Evolutionary conservation across 2,797 vertebrate species (phyloP).

Genomic region (Poeciliopsis paucimaculata): DNA sequence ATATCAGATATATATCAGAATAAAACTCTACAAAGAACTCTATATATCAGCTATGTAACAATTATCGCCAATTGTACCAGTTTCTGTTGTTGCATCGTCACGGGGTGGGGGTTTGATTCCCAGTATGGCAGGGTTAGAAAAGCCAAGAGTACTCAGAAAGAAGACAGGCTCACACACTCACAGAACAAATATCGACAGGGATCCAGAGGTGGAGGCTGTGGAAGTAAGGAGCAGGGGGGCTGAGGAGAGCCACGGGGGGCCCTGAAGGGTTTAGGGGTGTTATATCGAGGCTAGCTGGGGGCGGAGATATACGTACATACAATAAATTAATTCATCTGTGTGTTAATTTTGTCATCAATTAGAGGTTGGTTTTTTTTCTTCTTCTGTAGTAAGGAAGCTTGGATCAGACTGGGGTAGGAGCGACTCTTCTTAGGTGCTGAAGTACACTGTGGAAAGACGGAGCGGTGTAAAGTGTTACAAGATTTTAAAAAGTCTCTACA

Average conservation of each 20-base stretch:
- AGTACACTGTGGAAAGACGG: constrained; percentile 79
- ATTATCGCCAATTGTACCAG: constrained; percentile 76
- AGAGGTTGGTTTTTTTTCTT: constrained; percentile 37
- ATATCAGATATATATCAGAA: constrained; percentile 76
- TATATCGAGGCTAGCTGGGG: constrained; percentile 74
- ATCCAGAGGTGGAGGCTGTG: constrained; percentile 76
- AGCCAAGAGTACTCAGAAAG: constrained; percentile 82
- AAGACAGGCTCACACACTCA: constrained; percentile 80
- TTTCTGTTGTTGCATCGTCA: constrained; percentile 75
- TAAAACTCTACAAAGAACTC: constrained; percentile 87
- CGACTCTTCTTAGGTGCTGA: constrained; percentile 84
- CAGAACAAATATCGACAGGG: constrained; percentile 82
- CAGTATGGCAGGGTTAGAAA: constrained; percentile 80
- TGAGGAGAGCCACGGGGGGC: constrained; percentile 70
- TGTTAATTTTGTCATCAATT: constrained; percentile 76
- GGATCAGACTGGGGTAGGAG: constrained; percentile 81
- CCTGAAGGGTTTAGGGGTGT: constrained; percentile 71
- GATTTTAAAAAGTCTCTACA: neutral
- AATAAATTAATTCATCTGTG: constrained; percentile 69
- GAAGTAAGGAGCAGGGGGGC: constrained; percentile 26
- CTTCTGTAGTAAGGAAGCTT: constrained; percentile 75
- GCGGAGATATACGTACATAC: constrained; percentile 38
- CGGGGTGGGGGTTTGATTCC: constrained; percentile 75
- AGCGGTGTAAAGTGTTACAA: constrained; percentile 3
- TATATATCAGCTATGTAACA: constrained; percentile 81